These are phyloP conservation scores for Bubo scandiacus DNA, from an alignment of 2,113 vertebrate species.

Conservation along the genomic window DNA sequence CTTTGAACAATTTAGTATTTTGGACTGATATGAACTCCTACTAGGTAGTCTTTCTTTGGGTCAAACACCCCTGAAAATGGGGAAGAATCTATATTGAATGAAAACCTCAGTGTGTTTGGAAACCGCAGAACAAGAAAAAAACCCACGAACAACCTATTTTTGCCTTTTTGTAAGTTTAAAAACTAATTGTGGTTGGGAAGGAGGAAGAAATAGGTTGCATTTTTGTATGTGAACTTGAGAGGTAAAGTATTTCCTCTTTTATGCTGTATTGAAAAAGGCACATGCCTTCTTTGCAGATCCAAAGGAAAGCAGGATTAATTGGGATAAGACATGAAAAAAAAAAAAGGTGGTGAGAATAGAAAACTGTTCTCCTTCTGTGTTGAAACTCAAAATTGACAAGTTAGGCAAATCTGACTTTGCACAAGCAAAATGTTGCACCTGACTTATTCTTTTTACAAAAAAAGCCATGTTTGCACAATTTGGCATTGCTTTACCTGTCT, in stretches of 20 bases:
- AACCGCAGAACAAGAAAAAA: constrained; percentile 40
- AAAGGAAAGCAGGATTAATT: neutral
- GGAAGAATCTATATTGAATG: constrained; percentile 28
- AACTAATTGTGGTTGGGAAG: constrained; percentile 21
- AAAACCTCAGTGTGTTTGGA: constrained; percentile 41
- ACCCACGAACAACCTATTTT: neutral
- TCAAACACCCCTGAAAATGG: constrained; percentile 40
- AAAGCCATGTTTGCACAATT: neutral
- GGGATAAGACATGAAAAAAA: neutral
- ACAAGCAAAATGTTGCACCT: neutral
- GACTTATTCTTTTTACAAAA: neutral
- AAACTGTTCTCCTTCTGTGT: neutral
- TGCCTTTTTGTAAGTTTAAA: constrained; percentile 28
- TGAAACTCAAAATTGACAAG: neutral
- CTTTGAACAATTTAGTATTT: constrained; percentile 54
- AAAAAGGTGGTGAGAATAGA: neutral
- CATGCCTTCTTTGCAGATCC: neutral
- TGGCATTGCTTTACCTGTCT: neutral
- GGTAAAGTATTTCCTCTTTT: constrained; percentile 7
- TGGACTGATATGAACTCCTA: constrained; percentile 43
- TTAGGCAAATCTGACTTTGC: neutral
- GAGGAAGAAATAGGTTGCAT: constrained; percentile 37
- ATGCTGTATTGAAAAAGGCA: constrained; percentile 18
- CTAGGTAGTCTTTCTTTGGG: constrained; percentile 52
- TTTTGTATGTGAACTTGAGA: constrained; percentile 26